Evolutionary conservation across 1,140 invertebrate species (phyloP), one percentile per base, ranked within the genome.

Genomic region (Whitmania pigra): DNA sequence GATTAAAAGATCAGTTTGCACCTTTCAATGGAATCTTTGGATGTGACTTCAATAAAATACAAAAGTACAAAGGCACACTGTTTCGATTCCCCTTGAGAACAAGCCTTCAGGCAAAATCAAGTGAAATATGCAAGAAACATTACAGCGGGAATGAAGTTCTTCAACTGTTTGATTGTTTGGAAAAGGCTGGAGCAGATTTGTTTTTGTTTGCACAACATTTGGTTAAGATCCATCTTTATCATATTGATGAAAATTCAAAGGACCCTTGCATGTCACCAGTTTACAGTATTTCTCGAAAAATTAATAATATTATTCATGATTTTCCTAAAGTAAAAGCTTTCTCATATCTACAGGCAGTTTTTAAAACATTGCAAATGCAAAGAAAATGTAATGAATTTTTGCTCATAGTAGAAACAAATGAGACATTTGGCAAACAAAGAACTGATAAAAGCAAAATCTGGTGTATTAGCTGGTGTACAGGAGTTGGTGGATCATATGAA

Each of bases 191-290:
- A 27, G 77, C 76, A 57, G 76, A 76, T 55, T 57, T 79, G n/a
- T 72, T 81, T 0, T 69, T 80, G 25, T 81, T 80, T 72, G 78
- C 78, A 13, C 80, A 80, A 73, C 77, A 78, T 73, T 76, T 81
- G 7, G 72, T 67, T 54, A 73, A 73, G 69, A 73, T 81, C 36
- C 70, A 76, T 73, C 73, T 80, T 49, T 78, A 75, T 75, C 75
- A 79, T 72, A 67, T 79, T 0, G 36, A 72, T 53, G 67, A 71
- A 54, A 40, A 67, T 15, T 27, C 53, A 20, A 69, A 70, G 13
- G 57, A 25, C 43, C 25, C 67, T 31, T 7, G 53, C 0, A 40
- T 54, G 18, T 31, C 40, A 36, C 6, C 60, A 22, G 25, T 25
- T 22, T 67, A 53, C 22, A 73, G 31, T 40, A 27, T 54, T 2